Evolutionary conservation across 1,140 invertebrate species (phyloP), one percentile per base, ranked within the genome.

Genomic region (Cyclina sinensis): DNA sequence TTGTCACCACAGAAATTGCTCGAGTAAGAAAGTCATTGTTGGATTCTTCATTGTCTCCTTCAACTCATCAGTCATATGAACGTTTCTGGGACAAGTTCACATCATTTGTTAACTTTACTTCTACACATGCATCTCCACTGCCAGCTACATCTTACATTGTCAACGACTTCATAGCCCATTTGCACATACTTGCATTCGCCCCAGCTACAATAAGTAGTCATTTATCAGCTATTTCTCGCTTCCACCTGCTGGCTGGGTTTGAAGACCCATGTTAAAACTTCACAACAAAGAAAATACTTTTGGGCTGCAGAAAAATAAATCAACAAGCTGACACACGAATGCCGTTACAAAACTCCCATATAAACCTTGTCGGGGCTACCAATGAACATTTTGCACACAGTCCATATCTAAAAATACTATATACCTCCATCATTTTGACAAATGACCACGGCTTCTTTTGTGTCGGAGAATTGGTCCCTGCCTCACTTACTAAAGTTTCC

Each of bases 201-300:
- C 78, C 76, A 21, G 24, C 78, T 4, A 80, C 78, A 9, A 80
- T 80, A 7, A 80, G 78, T 57, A 80, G 78, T 27, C 78, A 80
- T 57, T 43, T 80, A 16, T 80, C 78, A 16, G 78, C 78, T 18
- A 59, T 80, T 30, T 27, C 78, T 18, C 35, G 59, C 27, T 32
- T 9, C 21, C 54, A 80, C 32, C 51, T 51, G 35, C 16, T 57
- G 21, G 0, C 12, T 11, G 1, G 21, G 30, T 35, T 32, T 35
- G 24, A 16, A 9, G 54, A 80, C 51, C 78, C 78, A 18, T 59
- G 48, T 35, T 27, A 80, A 35, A 30, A 12, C 9, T 80, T 30
- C 32, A 57, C 32, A 27, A 57, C 21, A 11, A 48, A 39, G 18
- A 30, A 39, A 16, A 57, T 80, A 32, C 11, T 59, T 5, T 27